A percentile compares a stretch with the other conserved stretches of the same genome.
Evolutionary conservation across 2,113 vertebrate genomes (phyloP).

Genomic region (Boulengeromyrus knoepffleri): DNA sequence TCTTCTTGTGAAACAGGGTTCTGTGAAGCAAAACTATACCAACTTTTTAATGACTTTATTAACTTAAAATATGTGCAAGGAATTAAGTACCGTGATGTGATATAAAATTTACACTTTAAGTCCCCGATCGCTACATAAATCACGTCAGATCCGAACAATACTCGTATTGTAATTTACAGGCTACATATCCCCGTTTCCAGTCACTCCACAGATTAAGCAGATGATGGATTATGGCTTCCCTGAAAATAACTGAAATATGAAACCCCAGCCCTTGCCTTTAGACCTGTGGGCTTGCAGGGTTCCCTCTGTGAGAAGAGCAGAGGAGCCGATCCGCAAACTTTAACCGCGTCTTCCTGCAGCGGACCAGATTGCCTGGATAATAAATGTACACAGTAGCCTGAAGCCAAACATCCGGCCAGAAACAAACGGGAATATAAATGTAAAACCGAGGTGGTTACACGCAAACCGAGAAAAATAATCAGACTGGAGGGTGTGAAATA

Average conservation of each 20-base stretch:
- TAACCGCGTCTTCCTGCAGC: not conserved
- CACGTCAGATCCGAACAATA: not conserved
- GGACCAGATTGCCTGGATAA: not conserved
- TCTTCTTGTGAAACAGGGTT: not conserved
- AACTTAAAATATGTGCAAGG: not conserved
- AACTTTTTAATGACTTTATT: not conserved
- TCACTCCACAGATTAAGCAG: not conserved
- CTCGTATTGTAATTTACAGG: not conserved
- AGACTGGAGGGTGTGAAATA: not conserved
- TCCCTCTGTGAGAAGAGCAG: not conserved
- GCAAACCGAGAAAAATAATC: not conserved
- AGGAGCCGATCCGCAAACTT: not conserved
- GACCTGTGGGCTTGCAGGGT: not conserved
- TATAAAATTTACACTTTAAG: not conserved
- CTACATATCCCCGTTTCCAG: not conserved
- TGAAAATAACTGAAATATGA: not conserved
- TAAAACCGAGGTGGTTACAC: not conserved
- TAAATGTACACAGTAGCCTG: not conserved
- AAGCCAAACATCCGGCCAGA: not conserved
- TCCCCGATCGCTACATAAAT: not conserved
- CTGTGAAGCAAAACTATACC: not conserved
- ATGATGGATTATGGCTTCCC: not conserved
- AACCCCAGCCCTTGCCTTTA: not conserved
- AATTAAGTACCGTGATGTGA: not conserved
- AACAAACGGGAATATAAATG: not conserved